Evolutionary conservation across 2,797 vertebrate species (phyloP).

Genomic region (Pantherophis vulpinus): DNA sequence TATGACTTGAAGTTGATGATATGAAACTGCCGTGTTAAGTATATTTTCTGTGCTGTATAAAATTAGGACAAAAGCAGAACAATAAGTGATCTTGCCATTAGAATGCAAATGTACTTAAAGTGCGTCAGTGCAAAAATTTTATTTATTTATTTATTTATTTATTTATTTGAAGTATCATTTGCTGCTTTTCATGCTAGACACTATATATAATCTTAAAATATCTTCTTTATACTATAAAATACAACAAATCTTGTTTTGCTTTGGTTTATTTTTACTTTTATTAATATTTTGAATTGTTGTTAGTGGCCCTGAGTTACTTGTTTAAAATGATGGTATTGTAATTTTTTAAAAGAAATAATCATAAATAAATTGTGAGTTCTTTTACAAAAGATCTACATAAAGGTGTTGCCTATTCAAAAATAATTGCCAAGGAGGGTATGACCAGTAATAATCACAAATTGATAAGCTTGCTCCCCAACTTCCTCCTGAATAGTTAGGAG

Average conservation of each 20-base stretch:
- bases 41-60: background rate
- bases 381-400: background rate
- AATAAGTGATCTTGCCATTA: background rate
- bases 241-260: background rate
- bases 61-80: background rate
- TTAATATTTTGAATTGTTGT: background rate
- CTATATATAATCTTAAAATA: background rate
- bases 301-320: background rate
- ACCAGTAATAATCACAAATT: background rate
- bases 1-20: background rate
- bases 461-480: background rate
- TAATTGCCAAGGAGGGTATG: background rate
- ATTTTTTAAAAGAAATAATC: background rate
- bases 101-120: background rate
- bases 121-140: background rate
- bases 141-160: background rate
- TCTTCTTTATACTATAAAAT: background rate
- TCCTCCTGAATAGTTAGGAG: background rate
- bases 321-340: background rate
- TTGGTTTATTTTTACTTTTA: background rate
- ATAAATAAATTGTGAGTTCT: background rate
- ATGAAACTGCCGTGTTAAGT: background rate
- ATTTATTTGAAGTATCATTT: background rate
- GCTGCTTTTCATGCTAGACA: background rate
- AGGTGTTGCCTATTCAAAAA: background rate